Percentiles rank a stretch among this genome's conserved stretches.
Conservation (phyloP, 2,797 vertebrate genomes). For the Gallinago stenura region DNA sequence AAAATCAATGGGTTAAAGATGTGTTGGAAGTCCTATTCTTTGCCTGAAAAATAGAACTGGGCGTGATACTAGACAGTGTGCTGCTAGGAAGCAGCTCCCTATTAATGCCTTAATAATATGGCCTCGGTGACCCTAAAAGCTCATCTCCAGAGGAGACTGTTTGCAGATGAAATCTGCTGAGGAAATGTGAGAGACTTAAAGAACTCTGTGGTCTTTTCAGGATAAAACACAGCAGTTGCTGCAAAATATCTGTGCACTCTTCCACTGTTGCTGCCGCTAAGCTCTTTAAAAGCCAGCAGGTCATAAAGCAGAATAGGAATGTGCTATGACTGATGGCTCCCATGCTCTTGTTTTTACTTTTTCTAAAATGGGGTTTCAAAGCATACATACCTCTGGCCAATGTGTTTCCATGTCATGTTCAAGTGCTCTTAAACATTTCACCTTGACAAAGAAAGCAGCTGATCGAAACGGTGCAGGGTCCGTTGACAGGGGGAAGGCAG, state of each 20-base stretch:
- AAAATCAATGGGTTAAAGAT: neutral
- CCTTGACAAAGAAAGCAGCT: neutral
- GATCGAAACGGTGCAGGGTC: neutral
- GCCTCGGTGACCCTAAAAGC: neutral
- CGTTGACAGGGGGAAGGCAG: neutral
- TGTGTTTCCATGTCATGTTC: neutral
- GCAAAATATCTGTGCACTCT: neutral
- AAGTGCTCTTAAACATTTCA: neutral
- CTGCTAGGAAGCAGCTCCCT: neutral
- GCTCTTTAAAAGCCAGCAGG: neutral
- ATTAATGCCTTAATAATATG: neutral
- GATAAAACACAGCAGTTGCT: slow-evolving; percentile 18
- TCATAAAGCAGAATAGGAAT: neutral
- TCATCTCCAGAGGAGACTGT: neutral
- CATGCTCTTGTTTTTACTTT: neutral
- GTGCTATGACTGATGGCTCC: neutral
- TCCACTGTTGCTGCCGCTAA: neutral
- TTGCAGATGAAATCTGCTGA: neutral
- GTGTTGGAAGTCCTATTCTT: neutral
- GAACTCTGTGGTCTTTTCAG: neutral
- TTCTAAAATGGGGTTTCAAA: neutral
- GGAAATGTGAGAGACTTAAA: neutral
- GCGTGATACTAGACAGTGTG: neutral
- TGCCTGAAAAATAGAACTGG: neutral
- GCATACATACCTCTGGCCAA: neutral